Evolutionary conservation across 2,113 vertebrate species (phyloP).

Genomic region (Paratilapia polleni): DNA sequence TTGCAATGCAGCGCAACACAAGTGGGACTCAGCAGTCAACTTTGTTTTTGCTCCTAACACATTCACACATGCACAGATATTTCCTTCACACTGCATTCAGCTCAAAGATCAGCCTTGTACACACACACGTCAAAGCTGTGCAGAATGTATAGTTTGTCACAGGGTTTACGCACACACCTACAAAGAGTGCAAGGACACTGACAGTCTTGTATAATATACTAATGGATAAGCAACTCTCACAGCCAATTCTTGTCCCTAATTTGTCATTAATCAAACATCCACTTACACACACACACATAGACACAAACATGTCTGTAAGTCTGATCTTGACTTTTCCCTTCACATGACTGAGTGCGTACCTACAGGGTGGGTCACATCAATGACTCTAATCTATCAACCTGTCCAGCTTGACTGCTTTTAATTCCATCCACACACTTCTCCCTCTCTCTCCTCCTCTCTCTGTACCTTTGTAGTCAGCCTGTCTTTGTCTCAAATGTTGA

Average conservation of each 20-base stretch:
- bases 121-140: conserved; percentile 18
- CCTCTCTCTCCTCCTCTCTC: neutral
- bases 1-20: neutral
- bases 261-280: conserved; percentile 48
- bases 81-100: conserved; percentile 46
- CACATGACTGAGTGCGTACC: conserved; percentile 31
- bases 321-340: conserved; percentile 25
- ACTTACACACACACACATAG: neutral
- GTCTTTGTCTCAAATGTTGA: neutral
- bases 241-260: conserved; percentile 44
- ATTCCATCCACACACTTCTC: conserved; percentile 38
- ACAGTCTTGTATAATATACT: conserved; percentile 51
- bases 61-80: conserved; percentile 39
- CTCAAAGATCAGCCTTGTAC: conserved; percentile 35
- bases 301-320: conserved; percentile 7
- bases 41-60: conserved; percentile 50
- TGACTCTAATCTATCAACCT: conserved; percentile 66
- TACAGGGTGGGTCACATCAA: conserved; percentile 53
- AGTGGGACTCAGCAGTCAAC: conserved; percentile 48
- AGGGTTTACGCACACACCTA: neutral
- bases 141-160: conserved; percentile 30
- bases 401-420: conserved; percentile 47
- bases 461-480: neutral
- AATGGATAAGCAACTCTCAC: conserved; percentile 50
- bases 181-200: conserved; percentile 43